phyloP scores from a whole-genome alignment of 2,888 invertebrate genomes.

The Pocota personata region DNA sequence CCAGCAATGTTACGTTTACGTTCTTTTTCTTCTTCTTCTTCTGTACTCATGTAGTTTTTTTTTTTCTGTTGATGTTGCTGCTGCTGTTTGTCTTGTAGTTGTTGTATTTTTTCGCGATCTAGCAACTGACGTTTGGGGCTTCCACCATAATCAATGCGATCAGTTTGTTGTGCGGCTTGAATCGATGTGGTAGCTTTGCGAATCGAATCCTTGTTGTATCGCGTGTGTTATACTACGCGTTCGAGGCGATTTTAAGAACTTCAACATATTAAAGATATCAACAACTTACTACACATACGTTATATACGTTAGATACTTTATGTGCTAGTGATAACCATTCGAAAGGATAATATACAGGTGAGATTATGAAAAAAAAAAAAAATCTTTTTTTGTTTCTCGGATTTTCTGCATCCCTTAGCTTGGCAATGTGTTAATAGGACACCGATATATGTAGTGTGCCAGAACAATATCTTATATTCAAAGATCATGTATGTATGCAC shows the following conservation, averaged over 20 bases:
- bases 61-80: slow-evolving; percentile 54
- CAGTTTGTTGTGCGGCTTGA: slow-evolving; percentile 73
- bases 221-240: neutral
- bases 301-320: neutral
- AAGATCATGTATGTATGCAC: no score
- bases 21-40: slow-evolving; percentile 19
- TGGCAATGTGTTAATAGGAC: slow-evolving; percentile 65
- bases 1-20: slow-evolving; percentile 51
- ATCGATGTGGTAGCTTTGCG: slow-evolving; percentile 69
- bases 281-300: neutral
- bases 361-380: slow-evolving; percentile 15
- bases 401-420: slow-evolving; percentile 60
- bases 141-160: slow-evolving; percentile 70
- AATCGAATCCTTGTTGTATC: slow-evolving; percentile 47
- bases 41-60: neutral
- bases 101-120: slow-evolving; percentile 53
- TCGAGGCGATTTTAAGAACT: neutral
- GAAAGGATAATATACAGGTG: slow-evolving; percentile 40
- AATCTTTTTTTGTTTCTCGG: neutral
- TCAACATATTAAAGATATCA: neutral
- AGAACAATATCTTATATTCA: slow-evolving; percentile 1
- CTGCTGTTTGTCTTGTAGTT: slow-evolving; percentile 29
- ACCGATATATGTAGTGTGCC: slow-evolving; percentile 41
- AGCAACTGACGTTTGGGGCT: slow-evolving; percentile 64
- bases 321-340: neutral